Percentiles rank a stretch among this genome's conserved stretches.
These are phyloP conservation scores for Lasioglossum morio DNA, from an alignment of 2,888 invertebrate genomes.

Conservation along the genomic window DNA sequence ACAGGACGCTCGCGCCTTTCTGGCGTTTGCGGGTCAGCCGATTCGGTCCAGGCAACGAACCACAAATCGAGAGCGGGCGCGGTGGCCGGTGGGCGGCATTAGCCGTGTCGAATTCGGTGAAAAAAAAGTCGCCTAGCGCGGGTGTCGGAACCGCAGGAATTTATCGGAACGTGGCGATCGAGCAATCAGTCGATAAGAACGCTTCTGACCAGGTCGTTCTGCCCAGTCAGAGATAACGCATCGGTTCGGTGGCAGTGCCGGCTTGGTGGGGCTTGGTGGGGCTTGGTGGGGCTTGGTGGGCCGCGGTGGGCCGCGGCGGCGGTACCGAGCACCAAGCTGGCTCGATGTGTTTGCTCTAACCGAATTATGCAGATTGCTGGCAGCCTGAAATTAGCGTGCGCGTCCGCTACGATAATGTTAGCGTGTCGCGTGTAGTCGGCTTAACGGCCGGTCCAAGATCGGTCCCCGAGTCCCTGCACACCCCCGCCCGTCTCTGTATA, in stretches of 20 bases:
- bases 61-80: background rate
- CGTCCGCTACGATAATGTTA: conserved; percentile 57
- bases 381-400: conserved; percentile 60
- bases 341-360: conserved; percentile 58
- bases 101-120: background rate
- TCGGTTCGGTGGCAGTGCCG: conserved; percentile 4
- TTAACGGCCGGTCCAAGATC: conserved; percentile 52
- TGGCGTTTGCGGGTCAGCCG: background rate
- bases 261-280: too few species aligned
- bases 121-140: background rate
- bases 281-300: too few species aligned
- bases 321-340: conserved; percentile 34
- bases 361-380: conserved; percentile 67
- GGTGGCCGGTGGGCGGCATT: background rate
- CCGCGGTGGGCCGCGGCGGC: too few species aligned
- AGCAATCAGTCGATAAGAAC: conserved; percentile 57
- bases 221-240: conserved; percentile 49
- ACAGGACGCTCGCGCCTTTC: background rate
- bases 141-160: background rate
- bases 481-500: background rate
- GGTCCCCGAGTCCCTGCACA: background rate
- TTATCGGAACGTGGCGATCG: conserved; percentile 5
- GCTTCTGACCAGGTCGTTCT: background rate
- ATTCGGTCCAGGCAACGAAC: background rate
- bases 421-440: conserved; percentile 54